These are phyloP conservation scores for Aporrectodea caliginosa DNA, from an alignment of 1,140 invertebrate species.

Conservation along the genomic window DNA sequence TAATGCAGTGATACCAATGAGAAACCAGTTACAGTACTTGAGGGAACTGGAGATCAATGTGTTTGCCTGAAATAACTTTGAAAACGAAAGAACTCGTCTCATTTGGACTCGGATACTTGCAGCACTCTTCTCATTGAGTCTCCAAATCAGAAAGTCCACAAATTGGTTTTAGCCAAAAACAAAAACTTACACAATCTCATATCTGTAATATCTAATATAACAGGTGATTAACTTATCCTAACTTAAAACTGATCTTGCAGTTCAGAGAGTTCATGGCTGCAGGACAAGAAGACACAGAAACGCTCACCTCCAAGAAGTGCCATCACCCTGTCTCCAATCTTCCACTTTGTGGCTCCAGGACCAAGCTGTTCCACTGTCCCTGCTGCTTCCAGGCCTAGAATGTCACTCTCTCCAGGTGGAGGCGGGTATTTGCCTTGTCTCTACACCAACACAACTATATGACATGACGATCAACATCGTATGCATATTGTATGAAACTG, in stretches of 20 bases:
- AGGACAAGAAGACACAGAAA: background rate
- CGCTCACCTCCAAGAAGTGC: slow-evolving; percentile 10
- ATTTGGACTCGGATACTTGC: background rate
- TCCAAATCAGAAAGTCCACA: no score
- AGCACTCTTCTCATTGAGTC: background rate
- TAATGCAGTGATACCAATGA: no score
- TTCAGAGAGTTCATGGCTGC: background rate
- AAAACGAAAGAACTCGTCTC: background rate
- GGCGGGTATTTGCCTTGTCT: slow-evolving; percentile 49
- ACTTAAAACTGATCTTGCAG: no score
- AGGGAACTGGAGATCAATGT: no score
- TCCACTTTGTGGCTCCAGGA: slow-evolving; percentile 19
- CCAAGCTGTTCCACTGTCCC: slow-evolving; percentile 45
- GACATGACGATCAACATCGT: no score
- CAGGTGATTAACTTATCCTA: background rate
- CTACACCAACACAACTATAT: no score
- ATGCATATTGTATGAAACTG: background rate
- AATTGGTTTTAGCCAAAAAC: no score
- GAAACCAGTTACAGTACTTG: no score
- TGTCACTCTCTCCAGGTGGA: slow-evolving; percentile 46
- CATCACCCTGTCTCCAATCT: slow-evolving; percentile 9
- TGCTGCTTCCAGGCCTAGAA: slow-evolving; percentile 53
- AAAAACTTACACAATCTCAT: background rate
- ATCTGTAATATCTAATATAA: background rate
- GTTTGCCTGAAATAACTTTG: background rate